Base-by-base conservation (phyloP, 2,113 vertebrate genomes). In the Thinocorus orbignyianus region DNA sequence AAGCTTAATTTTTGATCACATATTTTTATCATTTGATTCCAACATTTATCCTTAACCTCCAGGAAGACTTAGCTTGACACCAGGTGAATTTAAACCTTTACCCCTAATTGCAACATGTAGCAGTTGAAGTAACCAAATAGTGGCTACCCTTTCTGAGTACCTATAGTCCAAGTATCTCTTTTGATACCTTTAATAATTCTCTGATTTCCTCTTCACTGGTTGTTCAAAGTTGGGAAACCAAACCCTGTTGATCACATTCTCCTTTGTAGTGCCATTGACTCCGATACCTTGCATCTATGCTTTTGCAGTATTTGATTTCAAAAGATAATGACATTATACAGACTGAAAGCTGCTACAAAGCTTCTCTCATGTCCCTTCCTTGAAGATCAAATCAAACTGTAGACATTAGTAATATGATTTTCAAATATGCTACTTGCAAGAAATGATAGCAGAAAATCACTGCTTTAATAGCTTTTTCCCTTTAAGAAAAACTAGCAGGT, bases 301-400 rank as follows among this genome's bases (percentile, higher is more conserved):
- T 88, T 91, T 79, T 94, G 23, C 20, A 17, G 31, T 54, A 54
- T 69, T 69, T 77, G 28, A 71, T 88, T 92, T 95, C 86, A 97
- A 95, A 96, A 90, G 71, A 22, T 62, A 86, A 42, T 73, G 66
- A 46, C 37, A 37, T 26, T 33, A 39, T 62, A 35, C 9, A 55
- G 18, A 44, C 16, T 13, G 70, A 93, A 85, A 90, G 41, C 44
- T 84, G 31, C 77, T 71, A 87, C 20, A 79, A 92, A 82, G 35
- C 57, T 48, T 91, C 24, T 20, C 9, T 86, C 48, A 42, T 12
- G 3, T 70, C 13, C 13, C 14, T 55, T 77, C 39, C 55, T 44
- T 90, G 88, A 93, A 92, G 60, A 95, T 41, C 25, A 80, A 77
- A 87, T 73, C n/a, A 70, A 72, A 90, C 11, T 30, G 55, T 54